Evolutionary conservation across 2,797 vertebrate species (phyloP), one percentile per base, ranked within the genome.

Genomic region (Chromis chromis): DNA sequence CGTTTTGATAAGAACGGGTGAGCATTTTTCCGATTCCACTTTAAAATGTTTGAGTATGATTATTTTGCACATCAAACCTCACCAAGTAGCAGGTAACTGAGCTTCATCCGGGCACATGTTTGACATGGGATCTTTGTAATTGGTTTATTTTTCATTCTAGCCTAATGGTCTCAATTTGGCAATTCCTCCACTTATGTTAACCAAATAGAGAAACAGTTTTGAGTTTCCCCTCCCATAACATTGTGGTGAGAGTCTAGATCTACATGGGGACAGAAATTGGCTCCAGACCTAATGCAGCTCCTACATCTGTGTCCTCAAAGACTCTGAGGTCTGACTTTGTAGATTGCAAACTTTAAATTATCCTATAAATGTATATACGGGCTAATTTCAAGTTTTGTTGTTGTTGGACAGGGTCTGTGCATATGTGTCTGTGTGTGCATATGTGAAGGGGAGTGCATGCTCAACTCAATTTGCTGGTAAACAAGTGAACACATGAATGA

Each of bases 221-320:
- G 53, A 84, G 81, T 87, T 91, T 79, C 82, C 61, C 75, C 83
- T 88, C 76, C 75, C 81, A 79, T 88, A 86, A 91, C 89, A 86
- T 77, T 91, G 91, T 52, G 92, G 90, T 60, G 25, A 71, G 67
- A 86, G 71, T 33, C 55, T 59, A 78, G 80, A 87, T 85, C 84
- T 86, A 81, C 83, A 82, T 61, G 72, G 85, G 68, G 78, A 78
- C 59, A 81, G 67, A 91, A 92, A 93, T 91, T 86, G 87, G 72
- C 85, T 79, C 91, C 90, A 93, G 90, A 85, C 83, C 4, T 25
- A 62, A 88, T 68, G 31, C 58, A 42, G 55, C 78, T 79, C 70
- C 24, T 87, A 66, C 92, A 93, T 91, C 91, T 93, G 92, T 57
- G 63, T 80, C 87, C 87, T 92, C 89, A 93, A 92, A 93, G 90